Conservation (phyloP, 2,113 vertebrate species). For the Charina bottae region DNA sequence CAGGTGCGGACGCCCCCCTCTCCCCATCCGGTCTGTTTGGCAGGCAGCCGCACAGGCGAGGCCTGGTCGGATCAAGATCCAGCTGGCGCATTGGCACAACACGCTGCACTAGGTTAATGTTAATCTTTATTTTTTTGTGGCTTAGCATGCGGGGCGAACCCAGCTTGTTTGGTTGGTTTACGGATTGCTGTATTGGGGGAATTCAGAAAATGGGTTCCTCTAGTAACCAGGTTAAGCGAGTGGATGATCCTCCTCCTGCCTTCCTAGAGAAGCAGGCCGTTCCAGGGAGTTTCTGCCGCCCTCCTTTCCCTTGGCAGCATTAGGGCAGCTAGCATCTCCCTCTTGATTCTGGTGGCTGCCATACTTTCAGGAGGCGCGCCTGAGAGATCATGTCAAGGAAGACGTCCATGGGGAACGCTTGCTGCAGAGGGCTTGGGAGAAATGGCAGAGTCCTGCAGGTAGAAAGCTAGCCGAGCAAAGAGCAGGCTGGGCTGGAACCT, state of each 20-base stretch:
- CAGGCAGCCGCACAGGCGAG: not conserved
- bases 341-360: not conserved
- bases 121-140: not conserved
- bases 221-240: not conserved
- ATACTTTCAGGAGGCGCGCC: not conserved
- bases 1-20: not conserved
- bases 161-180: not conserved
- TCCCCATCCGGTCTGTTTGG: not conserved
- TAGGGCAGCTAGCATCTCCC: not conserved
- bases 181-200: not conserved
- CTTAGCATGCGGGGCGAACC: not conserved
- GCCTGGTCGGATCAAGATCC: not conserved
- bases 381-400: not conserved
- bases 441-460: not conserved
- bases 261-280: not conserved
- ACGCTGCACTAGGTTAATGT: not conserved
- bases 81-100: not conserved
- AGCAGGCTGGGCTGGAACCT: not conserved
- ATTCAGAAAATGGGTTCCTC: not conserved
- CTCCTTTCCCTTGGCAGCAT: not conserved
- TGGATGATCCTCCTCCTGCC: not conserved
- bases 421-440: not conserved
- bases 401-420: not conserved
- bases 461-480: not conserved
- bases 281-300: too few relatives aligned